These are phyloP conservation scores for Acestrorhynchus altus DNA, from an alignment of 2,797 vertebrate species.

Conservation along the genomic window DNA sequence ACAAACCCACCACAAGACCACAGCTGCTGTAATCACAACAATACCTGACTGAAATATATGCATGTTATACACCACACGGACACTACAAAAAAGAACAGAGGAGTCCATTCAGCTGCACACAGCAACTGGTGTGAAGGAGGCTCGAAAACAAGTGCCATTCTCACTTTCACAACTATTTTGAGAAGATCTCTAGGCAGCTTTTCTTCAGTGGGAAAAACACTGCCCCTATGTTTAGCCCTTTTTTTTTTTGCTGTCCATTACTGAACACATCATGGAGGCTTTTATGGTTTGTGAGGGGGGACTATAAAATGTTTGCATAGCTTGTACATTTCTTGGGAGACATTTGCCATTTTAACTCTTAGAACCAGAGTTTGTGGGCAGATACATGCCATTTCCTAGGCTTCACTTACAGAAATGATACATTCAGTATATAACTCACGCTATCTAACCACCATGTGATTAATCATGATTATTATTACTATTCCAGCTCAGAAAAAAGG, in stretches of 20 bases:
- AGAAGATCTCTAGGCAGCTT: background rate
- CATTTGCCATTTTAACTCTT: too few species aligned
- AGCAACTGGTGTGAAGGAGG: background rate
- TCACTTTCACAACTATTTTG: background rate
- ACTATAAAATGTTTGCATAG: background rate
- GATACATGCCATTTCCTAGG: too few species aligned
- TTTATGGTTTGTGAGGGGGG: background rate
- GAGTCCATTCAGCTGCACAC: background rate
- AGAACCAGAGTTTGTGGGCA: too few species aligned
- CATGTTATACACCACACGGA: background rate
- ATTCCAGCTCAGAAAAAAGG: too few species aligned
- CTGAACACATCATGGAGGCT: background rate
- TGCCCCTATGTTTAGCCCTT: background rate
- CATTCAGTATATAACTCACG: too few species aligned
- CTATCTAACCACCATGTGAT: too few species aligned
- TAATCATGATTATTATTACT: too few species aligned
- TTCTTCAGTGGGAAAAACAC: background rate
- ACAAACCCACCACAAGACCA: conserved; percentile 33
- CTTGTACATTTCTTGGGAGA: background rate
- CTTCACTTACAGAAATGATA: too few species aligned
- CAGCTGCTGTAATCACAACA: conserved; percentile 30
- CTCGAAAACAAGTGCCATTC: background rate
- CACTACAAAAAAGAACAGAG: background rate
- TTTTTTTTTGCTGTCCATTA: background rate
- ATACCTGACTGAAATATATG: conserved; percentile 34